Evolutionary conservation across 2,888 invertebrate species (phyloP).

Genomic region (Chrysodeixis includens): DNA sequence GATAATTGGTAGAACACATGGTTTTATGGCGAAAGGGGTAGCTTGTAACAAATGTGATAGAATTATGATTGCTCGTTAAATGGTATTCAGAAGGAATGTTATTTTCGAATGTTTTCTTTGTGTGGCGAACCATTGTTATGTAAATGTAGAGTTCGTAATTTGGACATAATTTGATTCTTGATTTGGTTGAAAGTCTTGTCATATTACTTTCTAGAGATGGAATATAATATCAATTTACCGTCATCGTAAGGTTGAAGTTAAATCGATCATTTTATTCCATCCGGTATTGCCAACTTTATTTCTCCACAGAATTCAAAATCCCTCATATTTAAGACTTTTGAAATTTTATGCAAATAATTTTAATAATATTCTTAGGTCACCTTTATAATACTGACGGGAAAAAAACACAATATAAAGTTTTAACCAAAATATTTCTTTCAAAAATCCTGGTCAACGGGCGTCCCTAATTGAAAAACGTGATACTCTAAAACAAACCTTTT

Average conservation of each 20-base stretch:
- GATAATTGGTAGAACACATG: constrained; percentile 87
- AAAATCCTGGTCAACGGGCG: neutral
- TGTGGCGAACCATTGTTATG: constrained; percentile 6
- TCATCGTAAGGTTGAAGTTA: no score
- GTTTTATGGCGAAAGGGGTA: constrained; percentile 79
- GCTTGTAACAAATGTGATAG: constrained; percentile 64
- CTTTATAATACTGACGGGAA: neutral
- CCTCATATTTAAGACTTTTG: no score
- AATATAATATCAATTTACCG: no score
- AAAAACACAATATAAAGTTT: neutral
- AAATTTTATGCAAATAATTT: no score
- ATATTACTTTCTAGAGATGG: no score
- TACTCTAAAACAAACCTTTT: constrained; percentile 38
- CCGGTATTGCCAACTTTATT: no score
- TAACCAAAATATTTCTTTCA: neutral
- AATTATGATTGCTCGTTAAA: constrained; percentile 71
- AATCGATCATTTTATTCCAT: no score
- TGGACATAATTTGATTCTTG: neutral
- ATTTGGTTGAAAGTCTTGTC: neutral
- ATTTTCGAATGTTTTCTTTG: constrained; percentile 8
- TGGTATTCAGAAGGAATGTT: constrained; percentile 61
- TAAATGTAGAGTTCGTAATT: neutral
- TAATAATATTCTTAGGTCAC: no score
- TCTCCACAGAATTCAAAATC: no score
- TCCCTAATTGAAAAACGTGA: constrained; percentile 1